phyloP scores from a whole-genome alignment of 2,797 vertebrate species.

The Gobionotothen gibberifrons region DNA sequence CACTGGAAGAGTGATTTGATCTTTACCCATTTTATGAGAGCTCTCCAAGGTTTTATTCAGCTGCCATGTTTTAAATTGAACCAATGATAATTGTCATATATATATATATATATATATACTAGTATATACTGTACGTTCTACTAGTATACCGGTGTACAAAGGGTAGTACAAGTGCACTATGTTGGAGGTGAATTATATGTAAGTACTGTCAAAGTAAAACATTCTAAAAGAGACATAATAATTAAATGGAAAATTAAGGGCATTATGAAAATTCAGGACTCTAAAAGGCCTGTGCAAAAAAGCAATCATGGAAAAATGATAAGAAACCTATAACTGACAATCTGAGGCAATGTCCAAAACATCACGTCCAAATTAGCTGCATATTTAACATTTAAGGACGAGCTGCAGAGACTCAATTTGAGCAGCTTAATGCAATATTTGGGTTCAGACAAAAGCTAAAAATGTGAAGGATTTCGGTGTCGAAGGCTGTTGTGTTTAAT shows the following conservation, averaged over 20 bases:
- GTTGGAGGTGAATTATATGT: background rate
- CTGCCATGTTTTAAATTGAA: conserved; percentile 13
- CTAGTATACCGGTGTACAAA: too few species aligned
- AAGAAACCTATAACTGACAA: background rate
- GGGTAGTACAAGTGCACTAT: background rate
- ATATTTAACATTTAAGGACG: conserved; percentile 21
- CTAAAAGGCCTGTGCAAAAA: background rate
- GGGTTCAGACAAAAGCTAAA: conserved; percentile 43
- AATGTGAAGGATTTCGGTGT: conserved; percentile 45
- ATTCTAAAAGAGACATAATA: background rate
- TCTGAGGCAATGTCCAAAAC: conserved; percentile 6
- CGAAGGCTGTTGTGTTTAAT: conserved; percentile 43
- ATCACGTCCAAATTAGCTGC: conserved; percentile 22
- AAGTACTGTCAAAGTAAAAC: background rate
- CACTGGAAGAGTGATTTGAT: background rate
- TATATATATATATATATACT: background rate
- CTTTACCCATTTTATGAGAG: background rate
- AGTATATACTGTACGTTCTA: too few species aligned
- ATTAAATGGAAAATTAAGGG: background rate
- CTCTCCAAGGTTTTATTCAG: conserved; percentile 5
- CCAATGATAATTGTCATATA: conserved; percentile 19
- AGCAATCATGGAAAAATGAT: background rate
- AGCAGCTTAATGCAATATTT: conserved; percentile 40
- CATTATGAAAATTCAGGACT: background rate
- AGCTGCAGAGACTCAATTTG: conserved; percentile 17